Percentiles rank a stretch among this genome's conserved stretches.
These are phyloP conservation scores for Zaprionus kolodkinae DNA, from an alignment of 1,140 invertebrate genomes.

Conservation along the genomic window DNA sequence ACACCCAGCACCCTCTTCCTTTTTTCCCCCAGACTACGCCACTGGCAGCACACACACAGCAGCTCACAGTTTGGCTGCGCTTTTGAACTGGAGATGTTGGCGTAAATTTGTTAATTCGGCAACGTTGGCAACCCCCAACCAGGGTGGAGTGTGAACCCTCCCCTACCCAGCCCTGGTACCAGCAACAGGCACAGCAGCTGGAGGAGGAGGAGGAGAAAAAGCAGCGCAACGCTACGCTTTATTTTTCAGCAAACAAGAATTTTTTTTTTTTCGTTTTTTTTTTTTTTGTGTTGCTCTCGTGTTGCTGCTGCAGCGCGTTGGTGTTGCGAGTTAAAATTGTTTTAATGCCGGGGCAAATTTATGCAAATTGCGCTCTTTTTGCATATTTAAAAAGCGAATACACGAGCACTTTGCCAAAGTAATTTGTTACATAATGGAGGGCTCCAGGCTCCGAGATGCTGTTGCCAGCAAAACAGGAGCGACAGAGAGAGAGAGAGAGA, in stretches of 20 bases:
- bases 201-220: neutral
- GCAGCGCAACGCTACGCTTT: neutral
- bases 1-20: neutral
- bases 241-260: conserved; percentile 31
- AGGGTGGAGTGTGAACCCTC: conserved; percentile 15
- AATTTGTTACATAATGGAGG: conserved; percentile 81
- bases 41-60: neutral
- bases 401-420: conserved; percentile 84
- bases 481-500: conserved; percentile 12
- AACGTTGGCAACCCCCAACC: conserved; percentile 74
- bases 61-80: conserved; percentile 30
- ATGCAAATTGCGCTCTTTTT: conserved; percentile 84
- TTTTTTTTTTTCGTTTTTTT: neutral
- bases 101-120: conserved; percentile 84
- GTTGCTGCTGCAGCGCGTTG: conserved; percentile 64
- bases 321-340: conserved; percentile 83
- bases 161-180: conserved; percentile 26
- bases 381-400: conserved; percentile 84
- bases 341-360: conserved; percentile 84
- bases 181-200: conserved; percentile 64
- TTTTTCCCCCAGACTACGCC: neutral
- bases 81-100: conserved; percentile 75
- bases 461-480: neutral
- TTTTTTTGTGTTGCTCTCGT: conserved; percentile 15
- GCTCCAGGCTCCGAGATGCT: conserved; percentile 23